A percentile compares a stretch with the other conserved stretches of the same genome.
Conservation (phyloP, 2,797 vertebrate genomes). For the Spinus olivaceus region DNA sequence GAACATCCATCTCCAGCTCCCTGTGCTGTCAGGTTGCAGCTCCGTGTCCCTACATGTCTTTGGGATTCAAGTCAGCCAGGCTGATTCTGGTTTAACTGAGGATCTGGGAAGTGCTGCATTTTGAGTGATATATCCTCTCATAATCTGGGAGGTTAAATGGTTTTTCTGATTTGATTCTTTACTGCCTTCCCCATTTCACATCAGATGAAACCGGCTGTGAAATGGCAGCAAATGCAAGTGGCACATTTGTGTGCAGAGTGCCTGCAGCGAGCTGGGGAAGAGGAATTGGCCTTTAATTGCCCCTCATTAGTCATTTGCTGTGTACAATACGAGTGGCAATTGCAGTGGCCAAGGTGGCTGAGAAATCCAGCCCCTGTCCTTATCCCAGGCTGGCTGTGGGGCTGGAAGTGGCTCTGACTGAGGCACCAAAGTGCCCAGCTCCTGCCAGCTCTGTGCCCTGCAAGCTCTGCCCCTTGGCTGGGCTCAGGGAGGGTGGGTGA, state of each 20-base stretch:
- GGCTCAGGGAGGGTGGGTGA: background rate
- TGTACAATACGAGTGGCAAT: background rate
- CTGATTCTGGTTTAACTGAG: background rate
- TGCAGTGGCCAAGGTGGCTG: background rate
- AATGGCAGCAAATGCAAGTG: background rate
- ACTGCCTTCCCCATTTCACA: background rate
- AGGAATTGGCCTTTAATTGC: background rate
- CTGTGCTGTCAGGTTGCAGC: background rate
- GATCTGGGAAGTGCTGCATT: background rate
- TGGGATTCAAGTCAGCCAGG: background rate
- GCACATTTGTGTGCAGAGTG: background rate
- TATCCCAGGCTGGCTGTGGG: background rate
- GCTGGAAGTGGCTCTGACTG: background rate
- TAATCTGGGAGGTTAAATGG: background rate
- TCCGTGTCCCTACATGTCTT: rapidly evolving
- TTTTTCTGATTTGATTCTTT: slow-evolving; percentile 24
- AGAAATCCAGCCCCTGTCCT: rapidly evolving
- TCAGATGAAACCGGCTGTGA: background rate
- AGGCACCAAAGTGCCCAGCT: rapidly evolving
- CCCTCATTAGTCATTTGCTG: background rate
- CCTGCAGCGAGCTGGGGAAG: background rate
- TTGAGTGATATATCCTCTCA: background rate
- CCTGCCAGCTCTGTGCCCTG: background rate
- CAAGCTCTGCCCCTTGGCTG: background rate
- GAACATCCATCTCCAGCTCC: background rate